These are phyloP conservation scores for Caenorhabditis zanzibari DNA, from an alignment of 2,888 invertebrate genomes.

Conservation along the genomic window DNA sequence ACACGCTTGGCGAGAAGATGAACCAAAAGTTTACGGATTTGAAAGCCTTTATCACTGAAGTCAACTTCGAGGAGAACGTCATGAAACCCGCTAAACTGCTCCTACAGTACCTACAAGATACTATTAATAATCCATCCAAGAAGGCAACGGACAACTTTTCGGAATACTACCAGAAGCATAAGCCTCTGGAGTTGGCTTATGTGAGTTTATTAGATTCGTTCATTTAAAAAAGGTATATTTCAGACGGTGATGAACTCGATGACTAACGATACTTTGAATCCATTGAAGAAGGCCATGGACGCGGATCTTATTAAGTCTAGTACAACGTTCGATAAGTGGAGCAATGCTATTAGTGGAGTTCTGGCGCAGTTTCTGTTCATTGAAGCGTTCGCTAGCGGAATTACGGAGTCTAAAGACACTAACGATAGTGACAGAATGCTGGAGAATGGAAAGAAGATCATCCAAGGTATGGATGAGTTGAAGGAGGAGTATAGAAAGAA, in stretches of 20 bases:
- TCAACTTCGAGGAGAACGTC: neutral
- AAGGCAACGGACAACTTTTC: neutral
- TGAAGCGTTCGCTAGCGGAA: neutral
- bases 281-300: constrained; percentile 11
- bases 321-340: constrained; percentile 20
- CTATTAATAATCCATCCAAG: neutral
- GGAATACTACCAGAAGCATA: neutral
- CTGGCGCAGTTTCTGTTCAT: constrained; percentile 2
- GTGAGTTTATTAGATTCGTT: neutral
- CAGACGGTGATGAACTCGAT: neutral
- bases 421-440: neutral
- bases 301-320: neutral
- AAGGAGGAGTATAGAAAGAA: neutral
- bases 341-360: neutral
- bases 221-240: neutral
- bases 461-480: neutral
- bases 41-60: neutral
- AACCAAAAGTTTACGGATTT: neutral
- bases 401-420: neutral
- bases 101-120: neutral
- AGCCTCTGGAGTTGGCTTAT: neutral
- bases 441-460: neutral
- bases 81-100: neutral
- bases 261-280: constrained; percentile 6
- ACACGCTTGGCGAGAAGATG: neutral